Evolutionary conservation across 1,140 invertebrate genomes (phyloP).

Genomic region (Camponotus vicinus): DNA sequence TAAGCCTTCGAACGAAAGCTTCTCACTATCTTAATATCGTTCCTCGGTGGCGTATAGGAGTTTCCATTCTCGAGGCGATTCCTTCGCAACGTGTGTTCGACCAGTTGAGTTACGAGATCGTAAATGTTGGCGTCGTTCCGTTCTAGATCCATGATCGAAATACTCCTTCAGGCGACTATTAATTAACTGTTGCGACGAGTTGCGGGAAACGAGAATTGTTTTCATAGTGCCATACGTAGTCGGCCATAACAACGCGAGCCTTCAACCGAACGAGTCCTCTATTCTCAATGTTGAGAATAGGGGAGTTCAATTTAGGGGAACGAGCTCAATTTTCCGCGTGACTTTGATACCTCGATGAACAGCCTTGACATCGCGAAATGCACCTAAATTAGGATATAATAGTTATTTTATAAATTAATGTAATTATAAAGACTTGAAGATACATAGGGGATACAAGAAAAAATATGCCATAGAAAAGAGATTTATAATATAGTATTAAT

Average conservation of each 20-base stretch:
- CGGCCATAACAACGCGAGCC: conserved; percentile 24
- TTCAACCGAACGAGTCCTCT: too few species aligned
- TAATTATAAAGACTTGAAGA: too few species aligned
- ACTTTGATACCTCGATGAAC: too few species aligned
- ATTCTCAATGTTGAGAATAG: too few species aligned
- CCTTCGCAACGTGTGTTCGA: conserved; percentile 66
- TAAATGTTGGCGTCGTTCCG: conserved; percentile 75
- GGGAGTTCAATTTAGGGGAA: too few species aligned
- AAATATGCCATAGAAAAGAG: not conserved
- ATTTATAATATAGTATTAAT: conserved; percentile 58
- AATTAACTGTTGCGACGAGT: conserved; percentile 34
- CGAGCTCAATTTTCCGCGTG: too few species aligned
- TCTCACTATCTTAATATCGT: conserved; percentile 68
- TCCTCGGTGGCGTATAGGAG: conserved; percentile 51
- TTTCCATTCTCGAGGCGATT: conserved; percentile 64
- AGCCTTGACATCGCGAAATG: too few species aligned
- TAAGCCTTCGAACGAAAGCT: conserved; percentile 77
- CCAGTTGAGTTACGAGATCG: conserved; percentile 76
- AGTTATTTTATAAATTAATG: too few species aligned
- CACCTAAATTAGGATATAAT: too few species aligned
- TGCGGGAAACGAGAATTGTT: conserved; percentile 7
- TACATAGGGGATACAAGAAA: not conserved
- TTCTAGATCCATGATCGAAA: conserved; percentile 16
- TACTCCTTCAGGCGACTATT: not conserved
- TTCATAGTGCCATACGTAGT: conserved; percentile 43